These are phyloP conservation scores for Capromys pilorides DNA, from an alignment of 2,797 vertebrate genomes.

Conservation along the genomic window DNA sequence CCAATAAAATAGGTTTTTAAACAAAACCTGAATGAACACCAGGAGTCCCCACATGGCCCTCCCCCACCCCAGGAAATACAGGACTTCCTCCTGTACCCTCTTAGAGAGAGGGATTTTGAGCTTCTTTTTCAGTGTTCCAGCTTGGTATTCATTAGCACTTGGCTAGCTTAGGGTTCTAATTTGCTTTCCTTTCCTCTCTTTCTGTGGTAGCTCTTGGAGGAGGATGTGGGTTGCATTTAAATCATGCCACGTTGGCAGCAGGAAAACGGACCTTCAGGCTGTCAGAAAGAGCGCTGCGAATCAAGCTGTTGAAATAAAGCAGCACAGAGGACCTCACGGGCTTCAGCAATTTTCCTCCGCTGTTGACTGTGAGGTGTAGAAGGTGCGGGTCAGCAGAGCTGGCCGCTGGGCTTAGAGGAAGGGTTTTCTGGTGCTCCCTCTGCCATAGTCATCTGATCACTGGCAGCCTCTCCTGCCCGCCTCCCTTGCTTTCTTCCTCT, in stretches of 20 bases:
- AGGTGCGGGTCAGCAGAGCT: neutral
- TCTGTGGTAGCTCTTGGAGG: too few relatives aligned
- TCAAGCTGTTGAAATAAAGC: too few relatives aligned
- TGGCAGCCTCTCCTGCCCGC: neutral
- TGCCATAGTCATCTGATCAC: neutral
- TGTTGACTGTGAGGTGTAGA: neutral
- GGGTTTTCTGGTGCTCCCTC: neutral
- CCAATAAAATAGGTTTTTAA: neutral
- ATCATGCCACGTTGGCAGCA: too few relatives aligned
- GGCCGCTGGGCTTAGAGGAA: neutral
- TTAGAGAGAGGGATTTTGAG: neutral
- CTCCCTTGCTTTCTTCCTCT: fast-evolving
- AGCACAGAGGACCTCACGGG: too few relatives aligned
- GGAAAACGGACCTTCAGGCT: too few relatives aligned
- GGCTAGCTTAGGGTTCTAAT: too few relatives aligned
- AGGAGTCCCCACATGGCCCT: neutral
- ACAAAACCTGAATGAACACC: neutral
- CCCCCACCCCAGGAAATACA: neutral
- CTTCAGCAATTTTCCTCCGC: neutral
- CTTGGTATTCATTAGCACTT: too few relatives aligned
- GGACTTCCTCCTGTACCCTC: neutral
- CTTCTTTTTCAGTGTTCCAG: neutral
- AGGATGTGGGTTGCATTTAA: too few relatives aligned
- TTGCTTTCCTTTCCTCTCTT: too few relatives aligned
- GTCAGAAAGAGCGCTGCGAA: too few relatives aligned